phyloP scores from a whole-genome alignment of 30 jellyfish, hydroid and myxozoan genomes.

The Catostylus mosaicus region DNA sequence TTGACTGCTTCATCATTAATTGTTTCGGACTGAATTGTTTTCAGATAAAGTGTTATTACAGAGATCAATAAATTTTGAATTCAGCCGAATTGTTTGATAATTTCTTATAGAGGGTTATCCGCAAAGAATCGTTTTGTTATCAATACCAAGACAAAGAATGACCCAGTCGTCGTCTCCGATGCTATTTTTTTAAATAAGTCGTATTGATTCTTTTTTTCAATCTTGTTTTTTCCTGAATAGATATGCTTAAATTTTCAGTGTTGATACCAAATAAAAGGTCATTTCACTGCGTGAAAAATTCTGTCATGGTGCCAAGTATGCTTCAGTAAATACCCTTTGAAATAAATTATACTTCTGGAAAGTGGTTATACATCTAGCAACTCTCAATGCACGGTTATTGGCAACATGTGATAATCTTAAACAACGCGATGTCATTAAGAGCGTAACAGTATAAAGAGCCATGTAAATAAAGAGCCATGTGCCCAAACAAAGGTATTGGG shows the following conservation, averaged over 20 bases:
- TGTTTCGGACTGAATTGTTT: conserved; percentile 22
- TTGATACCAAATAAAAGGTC: too few relatives aligned
- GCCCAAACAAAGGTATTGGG: too few relatives aligned
- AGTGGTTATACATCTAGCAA: neutral
- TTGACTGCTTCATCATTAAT: neutral
- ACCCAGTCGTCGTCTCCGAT: conserved; percentile 39
- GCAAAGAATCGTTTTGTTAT: conserved; percentile 39
- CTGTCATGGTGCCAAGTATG: too few relatives aligned
- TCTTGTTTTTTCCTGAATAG: neutral
- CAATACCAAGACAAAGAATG: conserved; percentile 27
- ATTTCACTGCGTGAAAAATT: too few relatives aligned
- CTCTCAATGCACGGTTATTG: neutral
- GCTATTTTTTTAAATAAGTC: neutral
- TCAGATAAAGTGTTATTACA: conserved; percentile 13
- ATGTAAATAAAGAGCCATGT: too few relatives aligned
- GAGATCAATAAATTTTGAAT: conserved; percentile 10
- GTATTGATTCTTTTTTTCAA: neutral
- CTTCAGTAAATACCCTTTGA: neutral
- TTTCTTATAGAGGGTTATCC: conserved; percentile 42
- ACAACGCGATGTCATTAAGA: too few relatives aligned
- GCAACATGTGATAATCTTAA: too few relatives aligned
- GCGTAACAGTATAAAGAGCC: too few relatives aligned
- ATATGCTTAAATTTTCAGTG: too few relatives aligned
- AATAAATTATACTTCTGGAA: neutral
- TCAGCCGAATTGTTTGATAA: conserved; percentile 26